Evolutionary conservation across 2,888 invertebrate genomes (phyloP), one percentile per base, ranked within the genome.

Genomic region (Drosophila eohydei): DNA sequence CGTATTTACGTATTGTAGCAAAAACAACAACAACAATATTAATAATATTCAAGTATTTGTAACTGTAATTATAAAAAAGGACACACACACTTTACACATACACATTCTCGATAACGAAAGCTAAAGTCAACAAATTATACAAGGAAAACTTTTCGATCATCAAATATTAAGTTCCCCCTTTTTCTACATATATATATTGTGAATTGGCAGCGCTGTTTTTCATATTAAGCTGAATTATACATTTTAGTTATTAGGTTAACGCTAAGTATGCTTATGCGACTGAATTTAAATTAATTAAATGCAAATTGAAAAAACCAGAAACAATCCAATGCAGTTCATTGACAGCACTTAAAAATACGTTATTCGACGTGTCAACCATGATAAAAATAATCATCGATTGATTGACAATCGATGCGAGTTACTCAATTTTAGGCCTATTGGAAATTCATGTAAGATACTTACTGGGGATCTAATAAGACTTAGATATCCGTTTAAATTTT

Each of bases 221-320:
- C 74, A 70, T 64, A 77, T 73, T 80, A 88, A 88, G 89, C 87
- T 86, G 78, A 90, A 87, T 73, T 81, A 79, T 78, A 86, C 78
- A 89, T 89, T 83, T 75, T 88, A 86, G 78, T 90, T 83, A 65
- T 57, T 90, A 90, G 89, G 74, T 73, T 81, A 71, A 89, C 68
- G 76, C 89, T 89, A 83, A 88, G 83, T 81, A 88, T 83, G 83
- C 83, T 83, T 83, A 81, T 81, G 89, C 85, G 85, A 86, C 90
- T 85, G 87, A 89, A 89, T 83, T 90, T 85, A 89, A 90, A 85
- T 90, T 86, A 90, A 88, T 81, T 69, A 75, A 68, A 69, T 71
- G 57, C 82, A 65, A 71, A 62, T 68, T 71, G 56, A 69, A 63
- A 43, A 21, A 51, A 50, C 30, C 30, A 50, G 48, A 50, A 30